Conservation (phyloP, 1,140 invertebrate genomes). For the Ptiloglossa arizonensis region DNA sequence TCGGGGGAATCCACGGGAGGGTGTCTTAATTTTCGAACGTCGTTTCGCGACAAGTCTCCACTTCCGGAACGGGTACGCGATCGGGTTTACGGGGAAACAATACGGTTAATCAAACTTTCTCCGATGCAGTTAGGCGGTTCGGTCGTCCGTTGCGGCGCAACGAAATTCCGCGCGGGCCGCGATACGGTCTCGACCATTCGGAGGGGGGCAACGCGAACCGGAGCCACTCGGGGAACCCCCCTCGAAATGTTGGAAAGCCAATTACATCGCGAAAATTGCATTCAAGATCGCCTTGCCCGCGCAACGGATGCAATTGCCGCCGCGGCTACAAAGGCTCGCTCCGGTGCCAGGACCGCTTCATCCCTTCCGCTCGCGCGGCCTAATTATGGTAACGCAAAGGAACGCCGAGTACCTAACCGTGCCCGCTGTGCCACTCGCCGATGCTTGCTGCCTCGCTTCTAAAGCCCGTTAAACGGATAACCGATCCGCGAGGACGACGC, state of each 20-base stretch:
- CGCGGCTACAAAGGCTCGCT: constrained; percentile 52
- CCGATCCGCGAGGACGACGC: neutral
- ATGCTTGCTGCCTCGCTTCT: neutral
- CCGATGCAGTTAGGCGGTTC: constrained; percentile 7
- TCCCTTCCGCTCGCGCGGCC: constrained; percentile 14
- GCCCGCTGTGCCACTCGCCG: neutral
- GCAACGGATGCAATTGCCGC: constrained; percentile 56
- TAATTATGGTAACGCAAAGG: constrained; percentile 45
- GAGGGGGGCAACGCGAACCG: constrained; percentile 9
- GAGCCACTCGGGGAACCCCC: constrained; percentile 16
- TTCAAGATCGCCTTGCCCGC: constrained; percentile 53
- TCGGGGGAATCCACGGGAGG: no score
- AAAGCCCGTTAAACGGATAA: neutral
- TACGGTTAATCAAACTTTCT: constrained; percentile 39
- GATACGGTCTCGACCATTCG: neutral
- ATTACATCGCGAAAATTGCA: constrained; percentile 59
- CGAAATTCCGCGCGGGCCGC: constrained; percentile 18
- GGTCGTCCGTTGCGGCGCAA: neutral
- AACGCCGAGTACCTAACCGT: neutral
- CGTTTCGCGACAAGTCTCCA: neutral
- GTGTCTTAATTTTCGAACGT: neutral
- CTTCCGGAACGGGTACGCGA: neutral
- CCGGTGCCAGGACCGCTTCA: constrained; percentile 1
- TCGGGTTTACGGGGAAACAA: constrained; percentile 19
- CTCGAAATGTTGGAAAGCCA: constrained; percentile 49